Evolutionary conservation across 2,888 invertebrate species (phyloP).

Genomic region (Spilarctia lutea): DNA sequence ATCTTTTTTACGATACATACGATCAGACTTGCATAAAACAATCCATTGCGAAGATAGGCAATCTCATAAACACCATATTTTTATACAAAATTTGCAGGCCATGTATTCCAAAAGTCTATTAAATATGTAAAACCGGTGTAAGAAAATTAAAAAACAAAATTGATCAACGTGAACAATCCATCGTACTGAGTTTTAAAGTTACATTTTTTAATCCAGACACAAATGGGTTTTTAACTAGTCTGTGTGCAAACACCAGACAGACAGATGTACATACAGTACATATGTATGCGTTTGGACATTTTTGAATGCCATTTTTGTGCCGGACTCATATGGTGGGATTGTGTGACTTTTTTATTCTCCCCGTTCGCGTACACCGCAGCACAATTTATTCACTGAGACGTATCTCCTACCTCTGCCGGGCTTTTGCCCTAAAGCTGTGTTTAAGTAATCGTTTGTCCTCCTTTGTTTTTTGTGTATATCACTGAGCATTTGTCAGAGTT

Average conservation of each 20-base stretch:
- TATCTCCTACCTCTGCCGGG: conserved; percentile 58
- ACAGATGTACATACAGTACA: conserved; percentile 30
- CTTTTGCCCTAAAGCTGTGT: conserved; percentile 65
- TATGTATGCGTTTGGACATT: conserved; percentile 40
- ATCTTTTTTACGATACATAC: too few species aligned
- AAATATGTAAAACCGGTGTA: conserved; percentile 21
- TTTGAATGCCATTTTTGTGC: conserved; percentile 47
- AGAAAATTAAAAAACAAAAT: conserved; percentile 22
- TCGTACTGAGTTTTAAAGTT: conserved; percentile 32
- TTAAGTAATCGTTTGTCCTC: conserved; percentile 71
- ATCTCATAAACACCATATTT: background rate
- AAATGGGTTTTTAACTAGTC: conserved; percentile 49
- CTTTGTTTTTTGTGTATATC: conserved; percentile 42
- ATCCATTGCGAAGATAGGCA: background rate
- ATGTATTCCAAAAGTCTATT: background rate
- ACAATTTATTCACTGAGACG: conserved; percentile 75
- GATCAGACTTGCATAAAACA: too few species aligned
- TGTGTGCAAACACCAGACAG: conserved; percentile 44
- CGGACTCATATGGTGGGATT: conserved; percentile 54
- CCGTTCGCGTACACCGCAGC: conserved; percentile 49
- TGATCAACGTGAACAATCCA: conserved; percentile 33
- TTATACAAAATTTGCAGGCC: background rate
- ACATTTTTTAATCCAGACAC: conserved; percentile 48
- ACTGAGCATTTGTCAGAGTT: conserved; percentile 32
- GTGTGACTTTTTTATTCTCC: conserved; percentile 27